phyloP scores from a whole-genome alignment of 2,888 invertebrate species.

The Poecilobothrus nobilitatus region DNA sequence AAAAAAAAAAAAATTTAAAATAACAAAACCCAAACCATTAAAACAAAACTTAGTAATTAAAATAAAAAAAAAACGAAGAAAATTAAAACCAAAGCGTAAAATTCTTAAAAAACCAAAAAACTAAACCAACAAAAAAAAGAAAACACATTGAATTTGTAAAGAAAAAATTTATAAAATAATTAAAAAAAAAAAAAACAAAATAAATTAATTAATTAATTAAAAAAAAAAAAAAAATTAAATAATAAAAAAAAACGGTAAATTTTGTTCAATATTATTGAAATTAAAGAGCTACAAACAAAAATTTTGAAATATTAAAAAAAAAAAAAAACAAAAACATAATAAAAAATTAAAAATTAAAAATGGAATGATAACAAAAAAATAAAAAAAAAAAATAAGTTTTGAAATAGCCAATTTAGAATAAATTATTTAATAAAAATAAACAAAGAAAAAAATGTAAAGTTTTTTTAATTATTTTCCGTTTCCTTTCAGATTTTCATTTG shows the following conservation, averaged over 20 bases:
- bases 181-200: neutral
- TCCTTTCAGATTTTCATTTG: too few species aligned
- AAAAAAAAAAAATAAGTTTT: neutral
- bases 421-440: conserved; percentile 9
- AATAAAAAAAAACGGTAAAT: neutral
- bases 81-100: neutral
- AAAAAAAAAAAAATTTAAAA: neutral
- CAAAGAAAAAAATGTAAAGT: neutral
- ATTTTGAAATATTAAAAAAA: neutral
- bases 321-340: neutral
- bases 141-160: too few species aligned
- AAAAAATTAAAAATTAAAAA: neutral
- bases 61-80: neutral
- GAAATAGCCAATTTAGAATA: conserved; percentile 12
- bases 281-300: too few species aligned
- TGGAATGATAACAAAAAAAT: neutral
- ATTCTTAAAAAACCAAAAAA: neutral
- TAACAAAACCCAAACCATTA: neutral
- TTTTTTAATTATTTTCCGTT: too few species aligned
- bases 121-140: too few species aligned
- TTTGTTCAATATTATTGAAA: too few species aligned
- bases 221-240: neutral
- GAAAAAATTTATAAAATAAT: neutral
- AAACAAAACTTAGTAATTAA: neutral
- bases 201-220: neutral